These are phyloP conservation scores for Chrysemys picta DNA, from an alignment of 2,113 vertebrate genomes.

Conservation along the genomic window DNA sequence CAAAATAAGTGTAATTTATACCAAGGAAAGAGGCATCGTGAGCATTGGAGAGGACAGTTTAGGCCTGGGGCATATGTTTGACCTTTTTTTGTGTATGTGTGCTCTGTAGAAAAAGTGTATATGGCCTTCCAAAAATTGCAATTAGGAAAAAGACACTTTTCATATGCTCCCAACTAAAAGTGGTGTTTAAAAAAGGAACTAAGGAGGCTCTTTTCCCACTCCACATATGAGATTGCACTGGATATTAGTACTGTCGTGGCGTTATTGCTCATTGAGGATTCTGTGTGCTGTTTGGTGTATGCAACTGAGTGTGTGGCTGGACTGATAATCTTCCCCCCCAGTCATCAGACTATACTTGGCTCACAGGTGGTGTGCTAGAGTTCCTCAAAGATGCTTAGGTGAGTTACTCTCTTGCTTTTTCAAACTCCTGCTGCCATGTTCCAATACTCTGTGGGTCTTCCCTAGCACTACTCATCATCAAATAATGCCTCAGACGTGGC, in stretches of 20 bases:
- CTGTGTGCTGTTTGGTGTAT: not conserved
- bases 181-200: not conserved
- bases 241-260: accelerated
- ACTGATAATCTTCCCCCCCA: not conserved
- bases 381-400: not conserved
- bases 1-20: not conserved
- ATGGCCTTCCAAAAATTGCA: not conserved
- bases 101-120: not conserved
- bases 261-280: not conserved
- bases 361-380: not conserved
- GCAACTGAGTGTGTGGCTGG: not conserved
- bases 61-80: conserved; percentile 9
- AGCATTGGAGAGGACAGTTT: not conserved
- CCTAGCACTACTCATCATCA: too few relatives aligned
- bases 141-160: not conserved
- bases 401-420: not conserved
- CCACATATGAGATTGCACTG: too few relatives aligned
- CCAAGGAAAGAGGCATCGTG: not conserved
- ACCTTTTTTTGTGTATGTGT: conserved; percentile 17
- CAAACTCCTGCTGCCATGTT: not conserved
- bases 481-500: not conserved
- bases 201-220: not conserved
- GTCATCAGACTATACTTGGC: not conserved
- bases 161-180: not conserved
- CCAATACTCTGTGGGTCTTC: not conserved